Percentiles rank a stretch among this genome's conserved stretches.
phyloP scores from a whole-genome alignment of 1,140 invertebrate species.

The Drosophila miranda region DNA sequence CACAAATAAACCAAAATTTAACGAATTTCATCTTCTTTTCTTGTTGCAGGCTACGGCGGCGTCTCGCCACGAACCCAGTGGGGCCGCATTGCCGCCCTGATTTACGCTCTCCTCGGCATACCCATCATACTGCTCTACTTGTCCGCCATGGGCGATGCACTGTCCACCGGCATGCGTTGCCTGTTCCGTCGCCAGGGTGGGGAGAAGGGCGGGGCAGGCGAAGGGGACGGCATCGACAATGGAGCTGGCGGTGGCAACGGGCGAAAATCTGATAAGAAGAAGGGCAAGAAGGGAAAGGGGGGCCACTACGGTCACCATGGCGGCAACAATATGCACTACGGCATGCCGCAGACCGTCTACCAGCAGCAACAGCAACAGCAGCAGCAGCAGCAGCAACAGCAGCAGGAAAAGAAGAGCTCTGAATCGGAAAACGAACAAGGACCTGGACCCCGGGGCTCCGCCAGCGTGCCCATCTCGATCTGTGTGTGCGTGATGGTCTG shows the following conservation, averaged over 20 bases:
- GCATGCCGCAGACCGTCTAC: constrained; percentile 52
- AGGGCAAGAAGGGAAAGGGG: constrained; percentile 22
- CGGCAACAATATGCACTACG: constrained; percentile 50
- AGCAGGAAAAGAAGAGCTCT: constrained; percentile 33
- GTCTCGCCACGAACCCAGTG: constrained; percentile 94
- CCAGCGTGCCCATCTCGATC: constrained; percentile 91
- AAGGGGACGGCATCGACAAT: constrained; percentile 15
- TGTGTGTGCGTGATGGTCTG: constrained; percentile 94
- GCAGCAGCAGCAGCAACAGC: constrained; percentile 24
- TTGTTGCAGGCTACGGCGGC: constrained; percentile 93
- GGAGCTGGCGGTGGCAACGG: constrained; percentile 12
- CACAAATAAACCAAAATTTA: background rate
- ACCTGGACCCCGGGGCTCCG: constrained; percentile 25
- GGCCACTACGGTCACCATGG: constrained; percentile 33
- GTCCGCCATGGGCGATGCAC: constrained; percentile 91
- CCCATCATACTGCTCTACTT: constrained; percentile 94
- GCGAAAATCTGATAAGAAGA: constrained; percentile 54
- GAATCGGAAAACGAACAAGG: constrained; percentile 4
- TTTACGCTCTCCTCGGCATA: constrained; percentile 94
- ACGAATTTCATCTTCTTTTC: background rate
- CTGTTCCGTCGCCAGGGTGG: constrained; percentile 71
- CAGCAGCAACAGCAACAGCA: constrained; percentile 52
- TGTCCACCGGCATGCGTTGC: constrained; percentile 83
- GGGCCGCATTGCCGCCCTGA: constrained; percentile 92
- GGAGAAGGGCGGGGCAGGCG: constrained; percentile 41